These are phyloP conservation scores for Poeciliopsis paucimaculata DNA, from an alignment of 2,797 vertebrate genomes.

Conservation along the genomic window DNA sequence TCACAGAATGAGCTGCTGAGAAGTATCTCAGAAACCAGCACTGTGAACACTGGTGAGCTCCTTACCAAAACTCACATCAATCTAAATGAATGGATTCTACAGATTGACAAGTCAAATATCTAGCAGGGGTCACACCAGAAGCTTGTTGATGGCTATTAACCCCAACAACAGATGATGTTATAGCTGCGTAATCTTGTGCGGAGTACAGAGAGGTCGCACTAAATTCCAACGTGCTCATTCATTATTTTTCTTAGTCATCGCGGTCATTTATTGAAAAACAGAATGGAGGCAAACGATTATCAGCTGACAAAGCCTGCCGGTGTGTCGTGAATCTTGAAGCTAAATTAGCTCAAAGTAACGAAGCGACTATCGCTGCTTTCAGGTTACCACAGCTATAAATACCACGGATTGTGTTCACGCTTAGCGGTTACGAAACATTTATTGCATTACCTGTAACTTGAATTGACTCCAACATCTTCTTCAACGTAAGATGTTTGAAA, in stretches of 20 bases:
- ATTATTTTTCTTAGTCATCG: not conserved
- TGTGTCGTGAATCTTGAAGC: not conserved
- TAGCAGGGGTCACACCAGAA: not conserved
- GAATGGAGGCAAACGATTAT: not conserved
- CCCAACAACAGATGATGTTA: not conserved
- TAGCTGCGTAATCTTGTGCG: not conserved
- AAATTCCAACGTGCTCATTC: not conserved
- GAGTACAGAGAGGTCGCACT: not conserved
- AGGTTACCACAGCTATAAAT: not conserved
- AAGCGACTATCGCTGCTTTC: not conserved
- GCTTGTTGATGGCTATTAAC: not conserved
- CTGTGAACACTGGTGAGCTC: not conserved
- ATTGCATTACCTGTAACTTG: constrained; percentile 73
- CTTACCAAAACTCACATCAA: not conserved
- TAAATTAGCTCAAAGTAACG: not conserved
- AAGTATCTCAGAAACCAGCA: not conserved
- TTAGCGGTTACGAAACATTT: constrained; percentile 1
- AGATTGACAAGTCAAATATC: not conserved
- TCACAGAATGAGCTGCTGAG: not conserved
- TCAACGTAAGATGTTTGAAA: not conserved
- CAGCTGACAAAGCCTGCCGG: not conserved
- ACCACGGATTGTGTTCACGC: not conserved
- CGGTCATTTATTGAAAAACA: not conserved
- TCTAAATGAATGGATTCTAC: not conserved
- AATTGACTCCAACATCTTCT: constrained; percentile 76